Evolutionary conservation across 2,113 vertebrate genomes (phyloP).

Genomic region (Pseudopipra pipra): DNA sequence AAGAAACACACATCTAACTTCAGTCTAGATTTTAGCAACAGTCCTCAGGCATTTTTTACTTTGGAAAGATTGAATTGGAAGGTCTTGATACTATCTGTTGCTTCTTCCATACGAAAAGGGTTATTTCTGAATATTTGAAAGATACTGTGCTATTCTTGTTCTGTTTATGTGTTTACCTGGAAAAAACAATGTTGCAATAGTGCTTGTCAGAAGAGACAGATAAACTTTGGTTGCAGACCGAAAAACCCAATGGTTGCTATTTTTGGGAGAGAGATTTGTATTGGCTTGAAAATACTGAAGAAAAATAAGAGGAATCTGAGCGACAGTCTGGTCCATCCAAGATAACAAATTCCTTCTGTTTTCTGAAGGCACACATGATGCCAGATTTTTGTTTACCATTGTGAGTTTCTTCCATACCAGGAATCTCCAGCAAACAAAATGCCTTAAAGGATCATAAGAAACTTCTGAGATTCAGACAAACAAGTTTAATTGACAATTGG

Average conservation of each 20-base stretch:
- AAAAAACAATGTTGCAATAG: background rate
- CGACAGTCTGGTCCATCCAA: background rate
- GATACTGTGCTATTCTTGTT: background rate
- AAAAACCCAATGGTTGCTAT: background rate
- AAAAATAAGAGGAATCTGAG: background rate
- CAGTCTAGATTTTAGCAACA: background rate
- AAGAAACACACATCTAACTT: background rate
- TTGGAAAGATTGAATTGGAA: background rate
- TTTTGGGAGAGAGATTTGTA: background rate
- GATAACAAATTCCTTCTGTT: background rate
- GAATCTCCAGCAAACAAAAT: background rate
- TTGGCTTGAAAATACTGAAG: background rate
- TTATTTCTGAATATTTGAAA: background rate
- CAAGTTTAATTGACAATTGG: background rate
- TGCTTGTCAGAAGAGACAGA: background rate
- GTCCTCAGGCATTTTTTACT: background rate
- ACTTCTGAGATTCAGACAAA: background rate
- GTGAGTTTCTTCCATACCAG: background rate
- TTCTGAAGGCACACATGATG: background rate
- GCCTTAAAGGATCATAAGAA: background rate
- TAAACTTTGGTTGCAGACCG: background rate
- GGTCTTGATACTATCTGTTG: background rate
- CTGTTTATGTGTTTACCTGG: background rate
- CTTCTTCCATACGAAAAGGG: background rate
- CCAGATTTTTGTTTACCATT: background rate